phyloP scores from a whole-genome alignment of 2,888 invertebrate species.

The Sialis fuliginosa region DNA sequence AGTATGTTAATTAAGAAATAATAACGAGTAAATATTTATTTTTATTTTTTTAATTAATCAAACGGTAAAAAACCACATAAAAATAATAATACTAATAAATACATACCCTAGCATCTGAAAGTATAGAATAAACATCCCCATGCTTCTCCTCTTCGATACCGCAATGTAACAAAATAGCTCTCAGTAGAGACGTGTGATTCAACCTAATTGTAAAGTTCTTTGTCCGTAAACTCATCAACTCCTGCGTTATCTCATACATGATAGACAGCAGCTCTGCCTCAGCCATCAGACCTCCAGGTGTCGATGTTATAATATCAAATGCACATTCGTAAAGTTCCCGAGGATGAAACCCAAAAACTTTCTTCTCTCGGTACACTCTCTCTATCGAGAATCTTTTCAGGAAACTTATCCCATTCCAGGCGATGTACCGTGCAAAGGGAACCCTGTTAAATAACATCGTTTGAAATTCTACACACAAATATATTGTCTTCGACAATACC shows the following conservation, averaged over 20 bases:
- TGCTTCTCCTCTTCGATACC: constrained; percentile 57
- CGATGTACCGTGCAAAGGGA: constrained; percentile 66
- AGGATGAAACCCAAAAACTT: constrained; percentile 68
- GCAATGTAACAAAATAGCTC: constrained; percentile 59
- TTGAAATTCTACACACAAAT: no score
- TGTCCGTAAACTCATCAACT: constrained; percentile 43
- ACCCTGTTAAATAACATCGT: constrained; percentile 24
- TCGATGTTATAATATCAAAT: constrained; percentile 79
- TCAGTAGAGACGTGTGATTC: constrained; percentile 61
- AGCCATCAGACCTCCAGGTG: constrained; percentile 48
- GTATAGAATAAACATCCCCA: constrained; percentile 28
- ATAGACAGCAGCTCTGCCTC: constrained; percentile 76
- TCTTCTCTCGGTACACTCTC: constrained; percentile 68
- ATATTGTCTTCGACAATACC: constrained; percentile 20
- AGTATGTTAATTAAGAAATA: no score
- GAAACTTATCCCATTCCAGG: constrained; percentile 56
- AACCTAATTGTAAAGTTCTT: constrained; percentile 51
- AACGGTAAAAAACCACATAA: background rate
- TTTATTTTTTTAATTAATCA: background rate
- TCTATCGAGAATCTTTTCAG: constrained; percentile 76
- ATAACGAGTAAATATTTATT: no score
- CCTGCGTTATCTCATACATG: constrained; percentile 53
- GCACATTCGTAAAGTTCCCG: constrained; percentile 79
- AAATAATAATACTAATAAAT: background rate
- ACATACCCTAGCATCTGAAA: constrained; percentile 28